Base-by-base conservation (phyloP, 2,888 invertebrate genomes). In the Oxystoma pomonae region DNA sequence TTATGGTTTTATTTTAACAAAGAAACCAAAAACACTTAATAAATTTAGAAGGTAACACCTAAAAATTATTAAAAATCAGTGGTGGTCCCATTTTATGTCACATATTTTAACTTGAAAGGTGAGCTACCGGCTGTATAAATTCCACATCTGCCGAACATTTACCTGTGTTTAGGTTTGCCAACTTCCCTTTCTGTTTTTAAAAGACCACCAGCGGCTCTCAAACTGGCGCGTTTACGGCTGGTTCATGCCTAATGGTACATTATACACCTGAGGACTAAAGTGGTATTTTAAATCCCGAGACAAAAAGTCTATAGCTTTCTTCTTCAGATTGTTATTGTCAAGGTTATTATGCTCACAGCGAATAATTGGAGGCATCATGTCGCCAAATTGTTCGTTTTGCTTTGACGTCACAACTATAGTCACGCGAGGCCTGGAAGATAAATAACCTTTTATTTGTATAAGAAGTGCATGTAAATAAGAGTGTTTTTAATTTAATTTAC, bases 71-170 rank as follows among this genome's bases (percentile, higher is more conserved):
- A 35, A 35, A 35, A 35, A 35, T 35, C 35, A 35, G 35, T 12
- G 35, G 35, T 35, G 35, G 35, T 35, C 5, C 35, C 12, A 35
- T 12, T 35, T 35, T 3, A 12, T 35, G 35, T 12, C 35, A 7
- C 35, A 35, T 35, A 35, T 35, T 35, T 35, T 35, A 35, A 35
- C 69, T 68, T 66, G 67, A 71, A 70, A 70, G 69, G 70, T 72
- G 69, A 67, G 71, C 69, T 71, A 70, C 70, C 67, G 71, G 66
- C 61, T 64, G 58, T 57, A 64, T 61, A 66, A 66, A 60, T 64
- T 60, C 57, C 64, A 62, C 70, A 70, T 69, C 69, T 70, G 70
- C 69, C 68, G 63, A 64, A 61, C 61, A 61, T 68, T 68, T 69
- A 66, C 66, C 67, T 67, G 67, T 62, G 18, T 20, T 20, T 63